Percentiles rank a stretch among this genome's conserved stretches.
Conservation (phyloP, 53 echinoderm and acorn worm genomes). For the Holothuria leucospilota region DNA sequence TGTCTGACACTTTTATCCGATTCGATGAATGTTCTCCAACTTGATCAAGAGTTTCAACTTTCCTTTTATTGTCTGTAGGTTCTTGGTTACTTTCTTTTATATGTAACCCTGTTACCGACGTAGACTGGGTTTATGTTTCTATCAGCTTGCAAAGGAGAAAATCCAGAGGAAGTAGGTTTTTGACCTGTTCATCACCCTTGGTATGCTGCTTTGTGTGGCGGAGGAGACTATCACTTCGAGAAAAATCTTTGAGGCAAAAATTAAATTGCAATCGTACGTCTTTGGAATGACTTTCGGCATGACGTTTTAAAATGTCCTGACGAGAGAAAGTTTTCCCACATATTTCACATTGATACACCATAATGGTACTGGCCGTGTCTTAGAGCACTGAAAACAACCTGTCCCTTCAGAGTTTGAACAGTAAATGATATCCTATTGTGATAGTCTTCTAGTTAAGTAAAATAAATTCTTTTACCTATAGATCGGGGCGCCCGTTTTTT, state of each 20-base stretch:
- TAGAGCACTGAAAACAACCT: no score
- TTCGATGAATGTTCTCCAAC: background rate
- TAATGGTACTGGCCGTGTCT: background rate
- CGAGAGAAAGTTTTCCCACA: background rate
- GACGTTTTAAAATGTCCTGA: background rate
- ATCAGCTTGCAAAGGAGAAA: no score
- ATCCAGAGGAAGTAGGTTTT: background rate
- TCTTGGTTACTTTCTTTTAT: background rate
- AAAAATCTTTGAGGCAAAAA: background rate
- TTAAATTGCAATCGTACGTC: background rate
- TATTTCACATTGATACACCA: background rate
- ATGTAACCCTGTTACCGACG: background rate
- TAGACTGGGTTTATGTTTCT: background rate
- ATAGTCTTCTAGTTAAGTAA: no score
- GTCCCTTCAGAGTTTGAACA: no score
- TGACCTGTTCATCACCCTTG: background rate
- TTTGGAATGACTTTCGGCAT: background rate
- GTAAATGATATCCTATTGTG: no score
- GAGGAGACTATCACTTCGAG: constrained; percentile 2
- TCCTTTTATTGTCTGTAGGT: background rate
- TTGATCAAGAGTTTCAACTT: background rate
- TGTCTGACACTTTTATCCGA: background rate
- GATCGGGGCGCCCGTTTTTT: no score
- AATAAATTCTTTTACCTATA: no score
- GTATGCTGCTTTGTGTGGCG: background rate